Base-by-base conservation (phyloP, 2,888 invertebrate genomes). In the Drosophila mimetica region DNA sequence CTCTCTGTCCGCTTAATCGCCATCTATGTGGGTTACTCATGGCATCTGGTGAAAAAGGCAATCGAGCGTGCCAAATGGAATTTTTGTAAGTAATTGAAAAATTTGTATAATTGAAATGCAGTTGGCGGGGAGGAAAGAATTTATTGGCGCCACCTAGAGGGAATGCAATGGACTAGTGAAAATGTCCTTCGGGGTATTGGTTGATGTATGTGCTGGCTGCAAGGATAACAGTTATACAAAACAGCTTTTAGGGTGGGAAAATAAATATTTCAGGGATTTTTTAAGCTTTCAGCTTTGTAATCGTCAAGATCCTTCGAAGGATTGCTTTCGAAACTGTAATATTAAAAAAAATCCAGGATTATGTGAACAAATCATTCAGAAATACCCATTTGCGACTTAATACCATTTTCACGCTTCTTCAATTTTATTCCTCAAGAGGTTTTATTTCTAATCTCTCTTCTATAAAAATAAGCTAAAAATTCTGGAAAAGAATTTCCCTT, bases 1-100 rank as follows among this genome's bases (percentile, higher is more conserved):
- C 73, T 36, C 42, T 42, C 44, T 77, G 77, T 75, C 79, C 78
- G 69, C 57, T 73, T 81, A 82, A 81, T 81, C 81, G 75, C 67
- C 75, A 83, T 81, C 81, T 80, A 83, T 76, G 79, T 81, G 84
- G 79, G 81, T 73, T 84, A 84, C 73, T 63, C 71, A 48, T 71
- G 66, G 55, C 61, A 36, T 60, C 50, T 42, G 47, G 50, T 18
- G 16, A 18, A 39, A 34, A 20, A 32, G 50, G 41, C 28, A 63
- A 51, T 63, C 60, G 60, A 60, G 50, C 50, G 51, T 42, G 36
- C 60, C 53, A 51, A 65, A 59, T 69, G 66, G 66, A 66, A 52
- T 69, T 69, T 52, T 59, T 18, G 28, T n/a, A 28, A 57, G 42
- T 64, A 66, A 66, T 66, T 64, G 66, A 64, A 66, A 66, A 64